Conservation (phyloP, 1,140 invertebrate genomes). For the Aleiodes sp. region DNA sequence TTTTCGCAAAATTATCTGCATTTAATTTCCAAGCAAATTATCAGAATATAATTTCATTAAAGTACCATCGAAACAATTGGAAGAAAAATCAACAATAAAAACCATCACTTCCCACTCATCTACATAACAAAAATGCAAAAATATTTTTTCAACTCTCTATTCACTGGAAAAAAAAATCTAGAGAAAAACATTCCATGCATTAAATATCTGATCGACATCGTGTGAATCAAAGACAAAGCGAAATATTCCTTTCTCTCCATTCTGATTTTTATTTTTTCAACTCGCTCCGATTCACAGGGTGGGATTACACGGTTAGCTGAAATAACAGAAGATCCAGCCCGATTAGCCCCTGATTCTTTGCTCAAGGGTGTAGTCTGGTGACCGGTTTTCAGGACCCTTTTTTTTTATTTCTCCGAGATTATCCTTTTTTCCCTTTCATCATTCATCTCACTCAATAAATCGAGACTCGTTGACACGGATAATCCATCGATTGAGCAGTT, state of each 20-base stretch:
- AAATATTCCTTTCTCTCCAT: neutral
- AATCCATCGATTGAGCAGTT: conserved; percentile 18
- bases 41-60: too few relatives aligned
- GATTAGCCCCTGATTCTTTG: conserved; percentile 28
- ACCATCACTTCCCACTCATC: too few relatives aligned
- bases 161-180: too few relatives aligned
- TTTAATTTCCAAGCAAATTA: too few relatives aligned
- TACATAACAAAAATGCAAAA: too few relatives aligned
- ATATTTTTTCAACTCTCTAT: too few relatives aligned
- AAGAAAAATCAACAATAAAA: too few relatives aligned
- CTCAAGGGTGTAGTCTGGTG: conserved; percentile 21
- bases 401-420: neutral
- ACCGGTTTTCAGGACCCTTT: conserved; percentile 30
- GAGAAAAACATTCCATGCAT: too few relatives aligned
- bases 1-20: too few relatives aligned
- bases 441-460: conserved; percentile 26
- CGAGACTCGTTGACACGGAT: conserved; percentile 13
- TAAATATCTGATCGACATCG: too few relatives aligned
- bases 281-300: conserved; percentile 4
- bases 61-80: too few relatives aligned
- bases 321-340: conserved; percentile 31
- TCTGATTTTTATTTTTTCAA: neutral
- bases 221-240: too few relatives aligned
- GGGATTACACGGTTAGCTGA: conserved; percentile 32
- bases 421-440: conserved; percentile 14